Evolutionary conservation across 2,888 invertebrate genomes (phyloP), one percentile per base, ranked within the genome.

Genomic region (Dendrolimus pini): DNA sequence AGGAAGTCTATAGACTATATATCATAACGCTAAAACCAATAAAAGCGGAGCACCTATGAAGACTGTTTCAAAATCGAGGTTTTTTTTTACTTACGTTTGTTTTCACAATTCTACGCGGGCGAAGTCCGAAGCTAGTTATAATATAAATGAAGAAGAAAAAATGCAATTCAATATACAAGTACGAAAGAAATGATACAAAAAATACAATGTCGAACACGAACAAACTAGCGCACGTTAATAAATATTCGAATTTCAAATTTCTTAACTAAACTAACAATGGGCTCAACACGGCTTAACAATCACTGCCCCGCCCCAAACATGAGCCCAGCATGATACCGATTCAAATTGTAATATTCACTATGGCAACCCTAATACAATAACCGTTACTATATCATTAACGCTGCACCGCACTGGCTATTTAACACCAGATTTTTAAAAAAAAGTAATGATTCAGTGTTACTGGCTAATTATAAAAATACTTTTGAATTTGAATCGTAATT

Each of bases 311-410:
- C 89, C 89, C 89, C 80, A 89, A 89, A 89, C 89, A 90, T 81
- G 84, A 73, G 66, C 89, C 55, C 89, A 85, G 88, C 89, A 75
- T 85, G 89, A 83, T 83, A 74, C 68, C 83, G 65, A 85, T 88
- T 85, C 82, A 77, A 70, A 88, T 85, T 86, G 79, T 83, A 87
- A 86, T 87, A 85, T 82, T 79, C 78, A 78, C 65, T 86, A 82
- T 82, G 82, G 82, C 78, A 81, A 80, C 83, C 82, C 86, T 89
- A 88, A 89, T 89, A 89, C 85, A 89, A 89, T 89, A 89, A 89
- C 82, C 80, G 83, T 89, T 83, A 87, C 77, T 82, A 68, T 85
- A 80, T 88, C 85, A 90, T 89, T 90, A 90, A 77, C 79, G 72
- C 70, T 69, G 81, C 86, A 81, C 80, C 84, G 82, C 77, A 84